Percentiles rank a stretch among this genome's conserved stretches.
Conservation (phyloP, 64 coral and sea anemone species). For the Montipora sp. region DNA sequence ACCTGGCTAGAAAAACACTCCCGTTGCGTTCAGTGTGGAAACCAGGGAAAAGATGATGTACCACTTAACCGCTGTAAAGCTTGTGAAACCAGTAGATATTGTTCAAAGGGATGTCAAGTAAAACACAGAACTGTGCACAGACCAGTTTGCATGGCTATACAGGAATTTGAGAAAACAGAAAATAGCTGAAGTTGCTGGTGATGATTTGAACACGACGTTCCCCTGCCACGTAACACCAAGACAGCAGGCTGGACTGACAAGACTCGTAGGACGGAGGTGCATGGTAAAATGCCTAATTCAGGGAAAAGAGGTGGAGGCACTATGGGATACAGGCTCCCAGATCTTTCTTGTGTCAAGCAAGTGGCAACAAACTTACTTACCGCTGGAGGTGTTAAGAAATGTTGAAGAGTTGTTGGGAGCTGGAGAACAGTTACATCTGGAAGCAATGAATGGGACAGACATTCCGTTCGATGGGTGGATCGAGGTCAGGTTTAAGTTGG, state of each 20-base stretch:
- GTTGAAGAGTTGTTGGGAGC: conserved; percentile 39
- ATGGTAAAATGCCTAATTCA: conserved; percentile 46
- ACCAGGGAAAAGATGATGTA: neutral
- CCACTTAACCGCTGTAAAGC: conserved; percentile 18
- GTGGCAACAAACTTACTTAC: conserved; percentile 26
- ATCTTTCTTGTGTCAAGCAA: conserved; percentile 46
- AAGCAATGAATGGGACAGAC: conserved; percentile 57
- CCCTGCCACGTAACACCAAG: conserved; percentile 18
- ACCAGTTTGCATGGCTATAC: conserved; percentile 1
- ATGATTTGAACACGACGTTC: conserved; percentile 25
- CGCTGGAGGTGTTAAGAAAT: neutral
- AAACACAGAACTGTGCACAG: conserved; percentile 31
- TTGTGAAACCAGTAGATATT: conserved; percentile 53
- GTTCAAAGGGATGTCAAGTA: conserved; percentile 54
- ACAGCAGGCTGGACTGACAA: conserved; percentile 41
- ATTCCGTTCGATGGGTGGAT: conserved; percentile 49
- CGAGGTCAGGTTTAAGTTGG: conserved; percentile 41
- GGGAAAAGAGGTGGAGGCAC: conserved; percentile 29
- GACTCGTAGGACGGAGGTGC: too few species aligned
- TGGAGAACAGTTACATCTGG: conserved; percentile 20
- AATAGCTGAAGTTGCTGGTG: neutral
- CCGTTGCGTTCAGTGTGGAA: neutral
- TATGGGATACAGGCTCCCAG: conserved; percentile 72
- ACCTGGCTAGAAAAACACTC: neutral
- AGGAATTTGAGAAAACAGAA: neutral